Conservation (phyloP, 2,888 invertebrate genomes). For the Uloborus plumipes region DNA sequence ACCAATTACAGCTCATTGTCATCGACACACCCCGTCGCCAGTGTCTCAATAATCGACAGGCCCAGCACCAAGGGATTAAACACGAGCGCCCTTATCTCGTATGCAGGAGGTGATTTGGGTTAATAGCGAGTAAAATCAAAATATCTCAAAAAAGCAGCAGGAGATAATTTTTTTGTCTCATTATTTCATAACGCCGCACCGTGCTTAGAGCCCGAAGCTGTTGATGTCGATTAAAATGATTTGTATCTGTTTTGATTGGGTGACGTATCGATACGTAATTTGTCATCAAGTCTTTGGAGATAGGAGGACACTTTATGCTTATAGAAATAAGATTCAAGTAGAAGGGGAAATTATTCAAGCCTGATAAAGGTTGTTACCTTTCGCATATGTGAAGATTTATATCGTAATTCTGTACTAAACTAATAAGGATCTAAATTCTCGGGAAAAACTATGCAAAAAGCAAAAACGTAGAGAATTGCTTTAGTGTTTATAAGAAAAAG, state of each 20-base stretch:
- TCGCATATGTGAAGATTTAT: no score
- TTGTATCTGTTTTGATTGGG: constrained; percentile 30
- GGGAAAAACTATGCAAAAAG: no score
- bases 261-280: constrained; percentile 35
- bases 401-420: no score
- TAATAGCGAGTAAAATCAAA: constrained; percentile 40
- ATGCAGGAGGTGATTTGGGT: constrained; percentile 51
- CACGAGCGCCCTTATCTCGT: constrained; percentile 48
- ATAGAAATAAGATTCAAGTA: no score
- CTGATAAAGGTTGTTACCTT: no score
- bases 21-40: constrained; percentile 47
- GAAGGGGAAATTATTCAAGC: no score
- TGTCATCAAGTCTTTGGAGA: constrained; percentile 17
- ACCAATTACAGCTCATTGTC: constrained; percentile 55
- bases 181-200: constrained; percentile 8
- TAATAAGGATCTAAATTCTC: no score
- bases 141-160: constrained; percentile 5
- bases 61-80: constrained; percentile 19
- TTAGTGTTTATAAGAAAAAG: no score
- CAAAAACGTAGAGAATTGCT: no score
- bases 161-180: background rate
- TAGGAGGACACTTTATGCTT: no score
- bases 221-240: constrained; percentile 34
- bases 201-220: constrained; percentile 12
- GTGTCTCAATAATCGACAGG: constrained; percentile 44